Percentiles rank a stretch among this genome's conserved stretches.
phyloP scores from a whole-genome alignment of 2,888 invertebrate genomes.

The Dysmachus trigonus region DNA sequence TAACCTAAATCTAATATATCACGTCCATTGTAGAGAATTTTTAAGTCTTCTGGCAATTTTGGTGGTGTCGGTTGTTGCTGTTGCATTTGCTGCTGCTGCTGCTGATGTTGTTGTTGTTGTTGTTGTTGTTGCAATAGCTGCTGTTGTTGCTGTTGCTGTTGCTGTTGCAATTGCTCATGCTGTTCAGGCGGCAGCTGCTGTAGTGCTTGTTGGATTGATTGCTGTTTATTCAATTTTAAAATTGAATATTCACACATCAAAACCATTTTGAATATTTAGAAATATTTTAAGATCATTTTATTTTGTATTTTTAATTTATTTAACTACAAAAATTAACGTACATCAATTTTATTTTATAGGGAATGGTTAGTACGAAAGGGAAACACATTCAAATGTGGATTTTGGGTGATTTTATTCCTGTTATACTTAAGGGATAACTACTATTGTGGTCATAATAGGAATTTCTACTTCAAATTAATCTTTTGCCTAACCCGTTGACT shows the following conservation, averaged over 20 bases:
- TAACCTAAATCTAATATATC: conserved; percentile 70
- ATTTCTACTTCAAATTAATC: not conserved
- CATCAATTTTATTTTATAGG: not conserved
- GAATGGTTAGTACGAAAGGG: not conserved
- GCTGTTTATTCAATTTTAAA: not conserved
- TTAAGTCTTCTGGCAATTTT: conserved; percentile 55
- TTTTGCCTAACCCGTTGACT: not conserved
- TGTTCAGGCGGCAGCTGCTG: conserved; percentile 21
- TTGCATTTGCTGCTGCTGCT: conserved; percentile 38
- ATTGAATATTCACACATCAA: not conserved
- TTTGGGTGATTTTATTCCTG: not conserved
- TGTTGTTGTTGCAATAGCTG: conserved; percentile 39
- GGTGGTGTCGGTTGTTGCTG: conserved; percentile 47
- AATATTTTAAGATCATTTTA: not conserved
- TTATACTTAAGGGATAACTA: not conserved
- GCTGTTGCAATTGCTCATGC: conserved; percentile 19
- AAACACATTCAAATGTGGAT: not conserved
- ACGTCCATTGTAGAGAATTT: conserved; percentile 67
- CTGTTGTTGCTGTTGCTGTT: conserved; percentile 31
- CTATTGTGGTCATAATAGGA: not conserved
- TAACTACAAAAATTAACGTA: not conserved
- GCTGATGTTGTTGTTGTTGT: conserved; percentile 1
- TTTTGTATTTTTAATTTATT: not conserved
- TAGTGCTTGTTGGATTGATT: not conserved
- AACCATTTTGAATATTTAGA: not conserved